Evolutionary conservation across 2,113 vertebrate species (phyloP).

Genomic region (Centropristis striata): DNA sequence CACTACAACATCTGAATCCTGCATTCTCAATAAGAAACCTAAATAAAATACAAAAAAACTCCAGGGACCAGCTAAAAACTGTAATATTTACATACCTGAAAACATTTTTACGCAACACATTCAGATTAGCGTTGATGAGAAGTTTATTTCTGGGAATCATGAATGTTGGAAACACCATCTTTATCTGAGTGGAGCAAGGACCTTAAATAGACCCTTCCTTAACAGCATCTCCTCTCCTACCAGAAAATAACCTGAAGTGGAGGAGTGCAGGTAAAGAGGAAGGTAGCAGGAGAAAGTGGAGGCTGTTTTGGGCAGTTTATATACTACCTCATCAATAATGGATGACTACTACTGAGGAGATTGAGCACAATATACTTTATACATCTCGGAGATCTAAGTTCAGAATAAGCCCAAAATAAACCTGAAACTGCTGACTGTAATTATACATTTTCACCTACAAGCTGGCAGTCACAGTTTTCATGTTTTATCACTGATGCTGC

Average conservation of each 20-base stretch:
- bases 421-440: constrained; percentile 20
- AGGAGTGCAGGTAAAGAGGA: constrained; percentile 9
- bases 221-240: background rate
- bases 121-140: background rate
- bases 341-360: constrained; percentile 32
- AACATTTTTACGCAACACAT: background rate
- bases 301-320: constrained; percentile 20
- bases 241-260: background rate
- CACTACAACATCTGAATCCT: background rate
- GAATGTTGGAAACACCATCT: background rate
- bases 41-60: background rate
- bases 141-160: background rate
- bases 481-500: constrained; percentile 15
- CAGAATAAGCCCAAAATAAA: constrained; percentile 2
- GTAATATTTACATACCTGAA: background rate
- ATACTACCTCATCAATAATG: constrained; percentile 47
- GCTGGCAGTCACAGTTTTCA: background rate
- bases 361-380: background rate
- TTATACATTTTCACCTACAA: background rate
- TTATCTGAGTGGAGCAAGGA: background rate
- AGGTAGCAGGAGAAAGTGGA: constrained; percentile 10
- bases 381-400: background rate
- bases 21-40: background rate
- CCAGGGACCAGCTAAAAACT: background rate
- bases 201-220: background rate